A percentile compares a stretch with the other conserved stretches of the same genome.
Conservation (phyloP, 2,797 vertebrate species). For the Galagoides demidoff region DNA sequence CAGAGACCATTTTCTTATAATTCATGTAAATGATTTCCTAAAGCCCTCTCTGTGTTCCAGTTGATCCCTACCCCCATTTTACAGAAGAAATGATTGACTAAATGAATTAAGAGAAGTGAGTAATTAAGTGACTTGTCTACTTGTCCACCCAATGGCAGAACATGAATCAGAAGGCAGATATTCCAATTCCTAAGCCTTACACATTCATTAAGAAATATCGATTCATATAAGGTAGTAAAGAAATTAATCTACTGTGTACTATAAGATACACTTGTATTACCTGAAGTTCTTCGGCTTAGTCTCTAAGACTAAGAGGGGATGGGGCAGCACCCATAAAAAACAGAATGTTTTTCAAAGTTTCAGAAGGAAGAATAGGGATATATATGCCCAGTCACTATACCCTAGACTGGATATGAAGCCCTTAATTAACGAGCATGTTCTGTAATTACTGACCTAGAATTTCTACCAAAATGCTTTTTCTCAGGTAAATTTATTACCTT, state of each 20-base stretch:
- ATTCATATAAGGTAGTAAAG: background rate
- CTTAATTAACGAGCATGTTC: background rate
- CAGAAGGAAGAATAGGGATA: background rate
- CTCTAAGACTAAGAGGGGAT: background rate
- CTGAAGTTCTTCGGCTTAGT: background rate
- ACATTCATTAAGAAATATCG: background rate
- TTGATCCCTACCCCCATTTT: background rate
- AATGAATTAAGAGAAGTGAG: background rate
- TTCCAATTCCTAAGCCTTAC: background rate
- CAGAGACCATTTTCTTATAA: background rate
- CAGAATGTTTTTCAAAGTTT: background rate
- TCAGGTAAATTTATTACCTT: background rate
- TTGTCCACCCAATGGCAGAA: background rate
- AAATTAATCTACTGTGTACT: background rate
- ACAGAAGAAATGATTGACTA: background rate
- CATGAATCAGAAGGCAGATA: background rate
- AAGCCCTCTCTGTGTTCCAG: background rate
- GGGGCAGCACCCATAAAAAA: background rate
- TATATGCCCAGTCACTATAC: background rate
- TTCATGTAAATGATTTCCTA: background rate
- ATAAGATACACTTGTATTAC: background rate
- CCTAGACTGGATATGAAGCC: background rate
- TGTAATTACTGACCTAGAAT: background rate
- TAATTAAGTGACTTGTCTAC: background rate
- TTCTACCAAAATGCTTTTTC: background rate